These are phyloP conservation scores for Dendrocincla tyrannina DNA, from an alignment of 2,797 vertebrate genomes.

Conservation along the genomic window DNA sequence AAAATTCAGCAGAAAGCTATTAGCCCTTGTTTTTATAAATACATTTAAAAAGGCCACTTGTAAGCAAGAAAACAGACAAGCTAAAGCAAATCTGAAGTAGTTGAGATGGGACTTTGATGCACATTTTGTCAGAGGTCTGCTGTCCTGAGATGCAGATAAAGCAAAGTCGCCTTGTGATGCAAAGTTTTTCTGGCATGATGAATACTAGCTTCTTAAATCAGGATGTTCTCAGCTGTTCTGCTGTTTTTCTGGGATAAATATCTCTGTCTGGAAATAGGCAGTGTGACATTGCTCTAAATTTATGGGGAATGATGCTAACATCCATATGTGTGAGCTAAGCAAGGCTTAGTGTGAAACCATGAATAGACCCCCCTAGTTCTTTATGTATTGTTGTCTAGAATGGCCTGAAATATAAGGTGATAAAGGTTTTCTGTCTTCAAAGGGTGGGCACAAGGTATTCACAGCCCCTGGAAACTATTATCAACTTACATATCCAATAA, in stretches of 20 bases:
- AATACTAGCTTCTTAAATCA: not conserved
- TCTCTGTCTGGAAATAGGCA: not conserved
- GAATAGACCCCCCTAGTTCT: not conserved
- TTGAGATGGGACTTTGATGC: not conserved
- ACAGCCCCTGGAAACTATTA: not conserved
- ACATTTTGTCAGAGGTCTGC: not conserved
- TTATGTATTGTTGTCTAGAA: not conserved
- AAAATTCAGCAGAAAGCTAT: not conserved
- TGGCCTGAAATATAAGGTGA: not conserved
- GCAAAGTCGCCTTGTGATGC: not conserved
- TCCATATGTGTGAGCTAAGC: not conserved
- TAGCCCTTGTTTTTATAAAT: not conserved
- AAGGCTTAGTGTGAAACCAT: not conserved
- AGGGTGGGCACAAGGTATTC: not conserved
- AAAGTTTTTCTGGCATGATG: not conserved
- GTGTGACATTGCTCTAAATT: not conserved
- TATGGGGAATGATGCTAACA: not conserved
- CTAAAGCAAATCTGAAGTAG: not conserved
- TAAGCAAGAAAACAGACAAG: not conserved
- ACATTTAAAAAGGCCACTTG: not conserved
- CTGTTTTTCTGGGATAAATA: not conserved
- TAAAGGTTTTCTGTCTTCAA: not conserved
- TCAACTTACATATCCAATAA: not conserved
- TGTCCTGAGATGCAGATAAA: not conserved
- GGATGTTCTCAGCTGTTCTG: not conserved